phyloP scores from a whole-genome alignment of 2,888 invertebrate genomes.

The Disparrhopalites patrizii region DNA sequence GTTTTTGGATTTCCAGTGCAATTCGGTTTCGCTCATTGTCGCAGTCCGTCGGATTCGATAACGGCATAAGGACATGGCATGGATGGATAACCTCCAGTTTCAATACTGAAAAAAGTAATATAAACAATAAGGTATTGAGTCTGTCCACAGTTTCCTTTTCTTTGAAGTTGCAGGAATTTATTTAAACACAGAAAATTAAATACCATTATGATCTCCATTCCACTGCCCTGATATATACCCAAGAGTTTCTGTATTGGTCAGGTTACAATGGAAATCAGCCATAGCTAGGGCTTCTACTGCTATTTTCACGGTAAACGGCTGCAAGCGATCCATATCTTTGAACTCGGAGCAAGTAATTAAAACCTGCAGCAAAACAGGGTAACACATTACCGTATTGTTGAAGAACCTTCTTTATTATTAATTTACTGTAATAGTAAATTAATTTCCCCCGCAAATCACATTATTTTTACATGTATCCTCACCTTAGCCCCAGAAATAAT shows the following conservation, averaged over 20 bases:
- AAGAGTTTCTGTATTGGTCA: constrained; percentile 88
- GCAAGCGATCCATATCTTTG: constrained; percentile 56
- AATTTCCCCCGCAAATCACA: too few species aligned
- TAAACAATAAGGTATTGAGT: too few species aligned
- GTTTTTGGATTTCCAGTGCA: constrained; percentile 68
- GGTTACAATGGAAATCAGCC: constrained; percentile 82
- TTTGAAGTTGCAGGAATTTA: background rate
- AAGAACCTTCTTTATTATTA: too few species aligned
- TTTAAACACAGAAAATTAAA: constrained; percentile 52
- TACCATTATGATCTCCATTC: constrained; percentile 91
- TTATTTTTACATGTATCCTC: background rate
- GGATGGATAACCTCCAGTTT: constrained; percentile 47
- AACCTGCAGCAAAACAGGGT: too few species aligned
- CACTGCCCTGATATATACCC: constrained; percentile 95
- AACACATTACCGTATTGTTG: too few species aligned
- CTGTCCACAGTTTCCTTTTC: too few species aligned
- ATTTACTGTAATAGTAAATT: too few species aligned
- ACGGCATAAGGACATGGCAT: constrained; percentile 45
- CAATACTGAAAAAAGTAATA: too few species aligned
- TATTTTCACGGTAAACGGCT: constrained; percentile 84
- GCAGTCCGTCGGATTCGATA: constrained; percentile 45
- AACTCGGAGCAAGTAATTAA: constrained; percentile 48
- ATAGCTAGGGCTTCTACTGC: constrained; percentile 64
- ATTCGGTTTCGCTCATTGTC: constrained; percentile 48
- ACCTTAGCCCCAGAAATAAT: constrained; percentile 47